phyloP scores from a whole-genome alignment of 2,888 invertebrate species.

The Siphonodentalium dalli region DNA sequence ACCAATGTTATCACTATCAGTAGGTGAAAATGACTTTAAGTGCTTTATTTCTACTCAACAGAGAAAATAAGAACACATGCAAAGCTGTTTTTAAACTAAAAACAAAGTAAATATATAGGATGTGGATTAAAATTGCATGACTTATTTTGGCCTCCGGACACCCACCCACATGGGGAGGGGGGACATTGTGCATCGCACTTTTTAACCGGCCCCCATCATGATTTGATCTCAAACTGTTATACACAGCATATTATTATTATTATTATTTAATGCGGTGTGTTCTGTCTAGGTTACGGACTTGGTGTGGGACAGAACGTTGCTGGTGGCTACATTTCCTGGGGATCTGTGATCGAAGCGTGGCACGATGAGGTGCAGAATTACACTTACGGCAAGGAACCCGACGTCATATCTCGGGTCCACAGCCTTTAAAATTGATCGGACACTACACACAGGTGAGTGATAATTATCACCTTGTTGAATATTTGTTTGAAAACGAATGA shows the following conservation, averaged over 20 bases:
- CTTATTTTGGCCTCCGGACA: too few species aligned
- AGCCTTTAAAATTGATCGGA: slow-evolving; percentile 36
- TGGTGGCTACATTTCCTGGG: slow-evolving; percentile 44
- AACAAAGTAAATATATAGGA: too few species aligned
- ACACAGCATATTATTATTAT: not conserved
- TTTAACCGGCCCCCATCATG: not conserved
- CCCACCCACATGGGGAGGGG: too few species aligned
- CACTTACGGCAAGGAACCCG: slow-evolving; percentile 41
- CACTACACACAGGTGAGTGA: slow-evolving; percentile 49
- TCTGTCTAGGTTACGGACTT: slow-evolving; percentile 38
- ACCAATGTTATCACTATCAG: too few species aligned
- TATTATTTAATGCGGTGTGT: too few species aligned
- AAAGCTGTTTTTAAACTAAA: too few species aligned
- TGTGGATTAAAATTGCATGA: too few species aligned
- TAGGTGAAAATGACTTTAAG: too few species aligned
- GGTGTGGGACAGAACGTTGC: slow-evolving; percentile 50
- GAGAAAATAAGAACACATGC: too few species aligned
- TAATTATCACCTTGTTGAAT: not conserved
- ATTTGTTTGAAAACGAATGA: not conserved
- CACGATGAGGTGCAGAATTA: slow-evolving; percentile 44
- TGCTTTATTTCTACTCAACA: too few species aligned
- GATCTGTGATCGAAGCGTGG: slow-evolving; percentile 41
- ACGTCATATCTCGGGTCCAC: slow-evolving; percentile 33
- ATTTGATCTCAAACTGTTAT: not conserved
- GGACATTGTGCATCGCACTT: too few species aligned